Percentiles rank a stretch among this genome's conserved stretches.
Conservation (phyloP, 2,888 invertebrate genomes). For the Cataglyphis cursor region DNA sequence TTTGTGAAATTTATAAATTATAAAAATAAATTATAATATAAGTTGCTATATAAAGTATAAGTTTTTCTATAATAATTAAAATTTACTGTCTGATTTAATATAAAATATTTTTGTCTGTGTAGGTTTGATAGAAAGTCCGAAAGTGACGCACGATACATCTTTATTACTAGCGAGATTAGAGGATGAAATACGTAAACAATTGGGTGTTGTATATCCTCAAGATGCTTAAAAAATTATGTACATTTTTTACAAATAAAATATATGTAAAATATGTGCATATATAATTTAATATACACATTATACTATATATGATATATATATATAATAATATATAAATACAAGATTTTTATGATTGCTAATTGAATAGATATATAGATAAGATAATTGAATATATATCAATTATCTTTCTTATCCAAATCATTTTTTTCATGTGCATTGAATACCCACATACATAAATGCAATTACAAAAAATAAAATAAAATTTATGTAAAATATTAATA, state of each 20-base stretch:
- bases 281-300: neutral
- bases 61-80: conserved; percentile 4
- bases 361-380: no score
- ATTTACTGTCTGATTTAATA: neutral
- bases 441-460: no score
- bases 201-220: conserved; percentile 89
- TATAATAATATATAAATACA: neutral
- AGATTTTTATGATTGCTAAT: neutral
- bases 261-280: neutral
- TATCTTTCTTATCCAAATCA: no score
- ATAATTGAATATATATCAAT: no score
- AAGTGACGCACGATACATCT: conserved; percentile 90
- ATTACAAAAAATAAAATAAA: no score
- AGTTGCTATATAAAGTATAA: neutral
- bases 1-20: neutral
- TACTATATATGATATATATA: no score
- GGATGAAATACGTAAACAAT: conserved; percentile 91
- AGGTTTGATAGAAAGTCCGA: conserved; percentile 91
- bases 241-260: conserved; percentile 2
- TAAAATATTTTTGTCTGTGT: conserved; percentile 74
- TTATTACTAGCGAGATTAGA: conserved; percentile 91
- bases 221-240: conserved; percentile 83
- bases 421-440: no score
- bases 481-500: no score
- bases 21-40: neutral